A percentile compares a stretch with the other conserved stretches of the same genome.
Evolutionary conservation across 2,113 vertebrate species (phyloP).

Genomic region (Centropus bengalensis): DNA sequence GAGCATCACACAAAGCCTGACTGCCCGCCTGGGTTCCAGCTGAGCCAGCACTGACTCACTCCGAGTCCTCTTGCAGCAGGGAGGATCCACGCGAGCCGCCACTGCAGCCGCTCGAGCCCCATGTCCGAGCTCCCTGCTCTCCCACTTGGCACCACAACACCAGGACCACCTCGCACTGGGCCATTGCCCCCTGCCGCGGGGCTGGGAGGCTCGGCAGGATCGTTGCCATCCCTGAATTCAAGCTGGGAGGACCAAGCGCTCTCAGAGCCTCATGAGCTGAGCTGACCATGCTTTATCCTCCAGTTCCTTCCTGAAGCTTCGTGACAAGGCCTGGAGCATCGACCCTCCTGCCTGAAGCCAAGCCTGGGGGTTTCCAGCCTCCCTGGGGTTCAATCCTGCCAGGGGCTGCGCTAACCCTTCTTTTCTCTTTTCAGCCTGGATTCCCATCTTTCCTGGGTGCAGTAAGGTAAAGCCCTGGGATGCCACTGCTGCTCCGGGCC

Average conservation of each 20-base stretch:
- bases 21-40: rapidly evolving
- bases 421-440: no score
- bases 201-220: neutral
- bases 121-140: neutral
- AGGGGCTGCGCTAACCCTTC: neutral
- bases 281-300: rapidly evolving
- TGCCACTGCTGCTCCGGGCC: neutral
- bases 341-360: neutral
- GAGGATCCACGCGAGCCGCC: neutral
- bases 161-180: neutral
- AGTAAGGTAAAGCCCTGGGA: neutral
- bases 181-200: rapidly evolving
- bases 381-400: rapidly evolving
- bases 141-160: neutral
- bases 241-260: neutral
- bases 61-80: neutral
- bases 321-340: neutral
- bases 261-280: neutral
- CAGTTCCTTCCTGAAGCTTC: neutral
- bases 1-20: neutral
- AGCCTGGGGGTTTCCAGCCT: neutral
- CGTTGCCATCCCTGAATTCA: rapidly evolving
- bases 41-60: neutral
- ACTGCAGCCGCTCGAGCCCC: no score
- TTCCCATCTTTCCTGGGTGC: neutral